Evolutionary conservation across 2,113 vertebrate species (phyloP).

Genomic region (Corythornis vintsioides): DNA sequence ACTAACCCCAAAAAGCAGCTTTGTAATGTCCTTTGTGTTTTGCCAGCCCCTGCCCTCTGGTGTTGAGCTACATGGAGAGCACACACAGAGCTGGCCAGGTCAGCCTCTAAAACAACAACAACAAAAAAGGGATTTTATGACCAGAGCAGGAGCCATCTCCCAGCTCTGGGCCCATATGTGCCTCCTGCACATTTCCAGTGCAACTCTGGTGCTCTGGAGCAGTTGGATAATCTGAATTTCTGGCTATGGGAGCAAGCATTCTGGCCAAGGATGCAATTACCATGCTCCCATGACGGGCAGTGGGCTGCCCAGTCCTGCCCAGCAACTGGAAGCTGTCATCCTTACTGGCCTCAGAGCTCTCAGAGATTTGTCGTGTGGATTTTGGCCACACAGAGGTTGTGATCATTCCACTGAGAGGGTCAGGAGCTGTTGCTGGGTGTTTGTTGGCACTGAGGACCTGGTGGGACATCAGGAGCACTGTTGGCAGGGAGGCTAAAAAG

Average conservation of each 20-base stretch:
- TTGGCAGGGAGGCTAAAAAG: background rate
- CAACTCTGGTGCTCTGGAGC: background rate
- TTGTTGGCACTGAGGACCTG: background rate
- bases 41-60: background rate
- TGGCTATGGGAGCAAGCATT: background rate
- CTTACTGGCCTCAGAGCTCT: rapidly evolving
- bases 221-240: conserved; percentile 38
- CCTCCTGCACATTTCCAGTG: background rate
- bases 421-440: background rate
- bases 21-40: background rate
- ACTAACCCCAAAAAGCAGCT: background rate
- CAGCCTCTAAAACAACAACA: background rate
- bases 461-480: background rate
- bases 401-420: rapidly evolving
- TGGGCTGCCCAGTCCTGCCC: background rate
- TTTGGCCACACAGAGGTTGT: rapidly evolving
- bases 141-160: background rate
- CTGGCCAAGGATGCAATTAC: background rate
- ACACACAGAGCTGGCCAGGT: background rate
- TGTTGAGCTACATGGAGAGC: background rate
- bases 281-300: background rate
- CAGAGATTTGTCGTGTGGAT: rapidly evolving
- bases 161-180: background rate
- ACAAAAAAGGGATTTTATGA: background rate
- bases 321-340: background rate